These are phyloP conservation scores for Pipra filicauda DNA, from an alignment of 2,113 vertebrate genomes.

Conservation along the genomic window DNA sequence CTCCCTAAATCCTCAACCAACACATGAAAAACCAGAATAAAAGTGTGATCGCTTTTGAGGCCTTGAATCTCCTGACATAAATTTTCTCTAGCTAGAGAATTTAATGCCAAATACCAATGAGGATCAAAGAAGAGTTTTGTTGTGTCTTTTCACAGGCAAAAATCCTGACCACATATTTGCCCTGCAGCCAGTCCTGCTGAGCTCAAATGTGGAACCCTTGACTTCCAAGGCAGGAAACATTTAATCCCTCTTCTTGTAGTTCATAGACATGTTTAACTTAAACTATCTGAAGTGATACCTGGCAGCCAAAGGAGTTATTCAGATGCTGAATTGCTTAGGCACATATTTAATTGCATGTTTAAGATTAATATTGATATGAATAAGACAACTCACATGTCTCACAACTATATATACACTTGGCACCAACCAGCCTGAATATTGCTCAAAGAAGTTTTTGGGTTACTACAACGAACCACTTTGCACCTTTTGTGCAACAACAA, in stretches of 20 bases:
- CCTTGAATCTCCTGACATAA: neutral
- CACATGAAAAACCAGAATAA: neutral
- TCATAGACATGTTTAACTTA: neutral
- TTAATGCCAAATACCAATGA: neutral
- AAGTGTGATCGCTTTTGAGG: neutral
- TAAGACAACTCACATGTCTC: neutral
- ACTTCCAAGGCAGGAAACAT: neutral
- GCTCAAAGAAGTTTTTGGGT: neutral
- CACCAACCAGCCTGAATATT: neutral
- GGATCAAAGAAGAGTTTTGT: neutral
- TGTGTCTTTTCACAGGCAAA: neutral
- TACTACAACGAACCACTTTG: neutral
- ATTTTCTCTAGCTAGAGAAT: neutral
- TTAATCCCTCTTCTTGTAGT: neutral
- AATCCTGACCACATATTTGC: neutral
- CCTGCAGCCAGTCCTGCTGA: neutral
- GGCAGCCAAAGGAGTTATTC: neutral
- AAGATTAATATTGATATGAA: neutral
- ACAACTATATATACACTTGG: neutral
- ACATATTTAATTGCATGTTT: neutral
- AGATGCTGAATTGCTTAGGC: neutral
- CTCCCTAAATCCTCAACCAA: neutral
- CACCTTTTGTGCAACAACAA: neutral
- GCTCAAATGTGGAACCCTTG: neutral
- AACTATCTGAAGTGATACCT: neutral